Conservation (phyloP, 2,888 invertebrate species). For the Cheilosia urbana region DNA sequence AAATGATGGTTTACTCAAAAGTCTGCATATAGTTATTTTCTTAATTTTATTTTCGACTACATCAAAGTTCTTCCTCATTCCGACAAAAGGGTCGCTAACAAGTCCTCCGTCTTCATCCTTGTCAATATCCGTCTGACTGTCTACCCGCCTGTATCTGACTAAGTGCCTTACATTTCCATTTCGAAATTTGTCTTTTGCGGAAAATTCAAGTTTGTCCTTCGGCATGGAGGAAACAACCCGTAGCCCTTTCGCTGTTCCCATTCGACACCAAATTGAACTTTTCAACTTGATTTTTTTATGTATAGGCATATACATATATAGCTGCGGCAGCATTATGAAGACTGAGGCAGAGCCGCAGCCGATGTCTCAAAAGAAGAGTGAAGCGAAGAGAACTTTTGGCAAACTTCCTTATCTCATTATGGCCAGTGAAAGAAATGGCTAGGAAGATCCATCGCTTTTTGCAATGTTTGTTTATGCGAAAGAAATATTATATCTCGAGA, state of each 20-base stretch:
- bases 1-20: too few relatives aligned
- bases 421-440: constrained; percentile 25
- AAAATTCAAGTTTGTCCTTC: constrained; percentile 22
- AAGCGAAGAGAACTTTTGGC: constrained; percentile 60
- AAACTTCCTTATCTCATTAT: constrained; percentile 69
- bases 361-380: constrained; percentile 41
- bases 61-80: background rate
- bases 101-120: background rate
- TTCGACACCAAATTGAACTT: constrained; percentile 66
- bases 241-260: constrained; percentile 4
- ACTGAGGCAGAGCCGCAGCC: constrained; percentile 16
- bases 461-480: constrained; percentile 56
- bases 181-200: constrained; percentile 43
- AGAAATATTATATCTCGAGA: constrained; percentile 34
- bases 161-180: constrained; percentile 51
- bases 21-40: too few relatives aligned
- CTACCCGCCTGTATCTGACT: constrained; percentile 43
- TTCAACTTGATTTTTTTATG: constrained; percentile 40
- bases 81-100: background rate
- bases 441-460: constrained; percentile 10
- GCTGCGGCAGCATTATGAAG: constrained; percentile 39
- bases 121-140: constrained; percentile 3
- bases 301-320: background rate
- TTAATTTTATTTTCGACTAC: background rate
- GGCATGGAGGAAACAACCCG: background rate